Conservation (phyloP, 1,140 invertebrate genomes). For the Zophobas morio region DNA sequence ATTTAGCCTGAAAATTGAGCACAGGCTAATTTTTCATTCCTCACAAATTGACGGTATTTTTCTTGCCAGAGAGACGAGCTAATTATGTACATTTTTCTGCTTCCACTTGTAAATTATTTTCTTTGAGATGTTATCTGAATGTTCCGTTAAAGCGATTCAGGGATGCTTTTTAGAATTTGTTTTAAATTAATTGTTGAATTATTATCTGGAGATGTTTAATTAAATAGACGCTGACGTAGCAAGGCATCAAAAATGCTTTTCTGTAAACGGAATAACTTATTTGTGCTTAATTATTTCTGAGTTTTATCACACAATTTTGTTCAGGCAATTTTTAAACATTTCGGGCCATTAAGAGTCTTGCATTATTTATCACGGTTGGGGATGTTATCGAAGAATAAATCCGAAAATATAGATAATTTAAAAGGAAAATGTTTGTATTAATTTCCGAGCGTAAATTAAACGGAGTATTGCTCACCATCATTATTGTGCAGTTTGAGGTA, state of each 20-base stretch:
- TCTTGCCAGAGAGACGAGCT: not conserved
- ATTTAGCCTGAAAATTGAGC: not conserved
- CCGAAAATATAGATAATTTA: too few relatives aligned
- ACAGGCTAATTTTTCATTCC: not conserved
- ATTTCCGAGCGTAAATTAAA: too few relatives aligned
- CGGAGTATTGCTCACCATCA: too few relatives aligned
- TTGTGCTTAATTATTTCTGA: not conserved
- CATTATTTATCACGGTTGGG: too few relatives aligned
- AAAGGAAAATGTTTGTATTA: too few relatives aligned
- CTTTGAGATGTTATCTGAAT: not conserved
- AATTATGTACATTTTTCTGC: not conserved
- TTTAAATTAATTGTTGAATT: constrained; percentile 1
- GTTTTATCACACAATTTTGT: too few relatives aligned
- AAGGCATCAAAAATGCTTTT: not conserved
- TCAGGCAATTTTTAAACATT: too few relatives aligned
- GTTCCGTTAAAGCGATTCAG: not conserved
- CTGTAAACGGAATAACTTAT: not conserved
- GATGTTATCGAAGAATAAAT: too few relatives aligned
- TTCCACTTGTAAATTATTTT: constrained; percentile 7
- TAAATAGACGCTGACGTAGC: not conserved
- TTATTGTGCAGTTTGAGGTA: too few relatives aligned
- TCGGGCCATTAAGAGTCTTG: too few relatives aligned
- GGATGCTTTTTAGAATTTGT: not conserved
- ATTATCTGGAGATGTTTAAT: constrained; percentile 2
- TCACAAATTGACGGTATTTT: constrained; percentile 6